phyloP scores from a whole-genome alignment of 2,113 vertebrate genomes.

The Ardeotis arabs region DNA sequence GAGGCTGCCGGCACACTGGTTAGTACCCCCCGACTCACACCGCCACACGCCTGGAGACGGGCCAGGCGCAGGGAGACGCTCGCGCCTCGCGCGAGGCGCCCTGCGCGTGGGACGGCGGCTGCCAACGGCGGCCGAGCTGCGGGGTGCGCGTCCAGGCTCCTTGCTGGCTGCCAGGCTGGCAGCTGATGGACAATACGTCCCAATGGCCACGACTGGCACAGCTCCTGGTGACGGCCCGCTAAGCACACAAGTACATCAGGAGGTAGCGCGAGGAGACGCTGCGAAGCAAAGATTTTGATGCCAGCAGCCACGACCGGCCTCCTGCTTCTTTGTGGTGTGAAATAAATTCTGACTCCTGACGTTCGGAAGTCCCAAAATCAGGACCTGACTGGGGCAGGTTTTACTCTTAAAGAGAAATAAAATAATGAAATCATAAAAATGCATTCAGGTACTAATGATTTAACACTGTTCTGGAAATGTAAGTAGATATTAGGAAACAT shows the following conservation, averaged over 20 bases:
- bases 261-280: not conserved
- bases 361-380: not conserved
- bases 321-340: not conserved
- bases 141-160: not conserved
- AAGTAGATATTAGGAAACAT: not conserved
- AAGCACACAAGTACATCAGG: not conserved
- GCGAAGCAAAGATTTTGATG: not conserved
- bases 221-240: not conserved
- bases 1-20: not conserved
- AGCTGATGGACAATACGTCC: not conserved
- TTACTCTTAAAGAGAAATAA: not conserved
- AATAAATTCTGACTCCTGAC: not conserved
- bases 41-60: rapidly evolving
- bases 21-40: not conserved
- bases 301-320: not conserved
- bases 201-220: not conserved
- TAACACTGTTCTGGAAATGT: not conserved
- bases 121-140: not conserved
- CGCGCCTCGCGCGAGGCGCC: rapidly evolving
- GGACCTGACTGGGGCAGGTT: not conserved
- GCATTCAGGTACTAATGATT: not conserved
- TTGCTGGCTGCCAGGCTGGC: not conserved
- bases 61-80: not conserved
- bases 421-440: not conserved
- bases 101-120: not conserved